Evolutionary conservation across 2,797 vertebrate species (phyloP).

Genomic region (Bufotes viridis): DNA sequence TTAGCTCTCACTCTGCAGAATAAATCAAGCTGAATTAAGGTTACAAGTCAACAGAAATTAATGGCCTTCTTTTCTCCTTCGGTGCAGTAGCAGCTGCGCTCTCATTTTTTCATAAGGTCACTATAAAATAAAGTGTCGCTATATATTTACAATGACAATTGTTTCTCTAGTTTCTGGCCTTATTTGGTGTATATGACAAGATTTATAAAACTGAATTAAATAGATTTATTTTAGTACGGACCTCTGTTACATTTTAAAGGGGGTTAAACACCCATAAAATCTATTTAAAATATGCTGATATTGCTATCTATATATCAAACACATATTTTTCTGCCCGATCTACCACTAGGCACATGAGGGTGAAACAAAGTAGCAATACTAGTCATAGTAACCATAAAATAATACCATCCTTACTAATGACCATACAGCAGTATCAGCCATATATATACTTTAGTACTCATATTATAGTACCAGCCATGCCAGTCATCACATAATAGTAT

Average conservation of each 20-base stretch:
- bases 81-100: slow-evolving; percentile 21
- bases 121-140: slow-evolving; percentile 21
- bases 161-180: neutral
- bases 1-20: slow-evolving; percentile 40
- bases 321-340: neutral
- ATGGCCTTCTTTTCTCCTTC: slow-evolving; percentile 39
- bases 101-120: slow-evolving; percentile 17
- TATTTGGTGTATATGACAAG: neutral
- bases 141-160: slow-evolving; percentile 32
- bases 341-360: no score
- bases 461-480: neutral
- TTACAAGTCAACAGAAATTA: slow-evolving; percentile 54
- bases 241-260: neutral
- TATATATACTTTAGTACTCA: neutral
- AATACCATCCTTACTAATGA: neutral
- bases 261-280: neutral
- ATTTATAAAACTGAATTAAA: neutral
- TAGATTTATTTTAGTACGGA: neutral
- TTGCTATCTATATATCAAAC: neutral
- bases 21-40: slow-evolving; percentile 62
- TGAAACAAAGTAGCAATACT: neutral
- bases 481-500: neutral
- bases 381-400: neutral
- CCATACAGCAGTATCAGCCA: neutral
- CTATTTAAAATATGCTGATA: neutral